Conservation (phyloP, 2,113 vertebrate genomes). For the Megaptera novaeangliae region DNA sequence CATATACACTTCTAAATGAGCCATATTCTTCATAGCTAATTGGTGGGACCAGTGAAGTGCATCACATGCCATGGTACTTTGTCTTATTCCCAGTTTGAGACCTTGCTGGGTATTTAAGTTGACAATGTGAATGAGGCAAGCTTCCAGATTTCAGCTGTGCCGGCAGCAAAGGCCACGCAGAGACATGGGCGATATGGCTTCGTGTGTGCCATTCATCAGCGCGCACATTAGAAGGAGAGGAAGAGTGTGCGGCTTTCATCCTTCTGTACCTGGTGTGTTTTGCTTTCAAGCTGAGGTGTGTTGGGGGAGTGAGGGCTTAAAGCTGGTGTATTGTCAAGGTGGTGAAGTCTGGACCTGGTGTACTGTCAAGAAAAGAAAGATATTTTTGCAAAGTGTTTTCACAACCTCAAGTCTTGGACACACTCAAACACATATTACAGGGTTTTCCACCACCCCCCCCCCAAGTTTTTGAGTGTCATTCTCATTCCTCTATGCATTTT, state of each 20-base stretch:
- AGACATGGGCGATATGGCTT: conserved; percentile 45
- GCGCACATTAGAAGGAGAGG: neutral
- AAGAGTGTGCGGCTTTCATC: neutral
- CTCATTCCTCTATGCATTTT: neutral
- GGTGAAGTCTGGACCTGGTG: neutral
- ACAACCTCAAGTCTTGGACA: neutral
- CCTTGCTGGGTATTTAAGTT: conserved; percentile 39
- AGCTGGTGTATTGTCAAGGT: neutral
- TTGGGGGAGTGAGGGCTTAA: neutral
- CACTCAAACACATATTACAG: neutral
- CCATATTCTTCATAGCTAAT: conserved; percentile 69
- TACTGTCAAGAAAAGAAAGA: neutral
- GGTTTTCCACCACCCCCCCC: neutral
- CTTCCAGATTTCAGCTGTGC: conserved; percentile 33
- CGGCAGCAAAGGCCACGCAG: conserved; percentile 10
- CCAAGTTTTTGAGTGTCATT: neutral
- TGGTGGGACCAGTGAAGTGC: conserved; percentile 67
- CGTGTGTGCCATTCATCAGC: conserved; percentile 28
- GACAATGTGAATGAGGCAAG: conserved; percentile 34
- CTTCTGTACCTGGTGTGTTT: conserved; percentile 36
- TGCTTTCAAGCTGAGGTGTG: neutral
- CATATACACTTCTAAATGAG: conserved; percentile 62
- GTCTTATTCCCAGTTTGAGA: conserved; percentile 62
- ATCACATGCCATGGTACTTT: conserved; percentile 46
- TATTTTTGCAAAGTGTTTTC: neutral